Evolutionary conservation across 2,113 vertebrate genomes (phyloP).

Genomic region (Bombycilla garrulus): DNA sequence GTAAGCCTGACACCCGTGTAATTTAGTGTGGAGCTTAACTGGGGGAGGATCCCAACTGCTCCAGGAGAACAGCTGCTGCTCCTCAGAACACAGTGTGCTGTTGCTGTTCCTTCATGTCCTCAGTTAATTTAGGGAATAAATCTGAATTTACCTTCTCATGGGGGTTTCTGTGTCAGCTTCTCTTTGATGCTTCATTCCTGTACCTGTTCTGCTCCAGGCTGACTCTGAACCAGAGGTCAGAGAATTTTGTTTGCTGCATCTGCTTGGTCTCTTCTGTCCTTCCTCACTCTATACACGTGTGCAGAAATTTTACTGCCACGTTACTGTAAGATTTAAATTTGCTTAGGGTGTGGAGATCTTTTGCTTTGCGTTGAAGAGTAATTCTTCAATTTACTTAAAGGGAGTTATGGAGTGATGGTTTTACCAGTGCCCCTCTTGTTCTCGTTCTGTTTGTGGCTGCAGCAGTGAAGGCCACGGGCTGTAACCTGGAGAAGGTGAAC

Average conservation of each 20-base stretch:
- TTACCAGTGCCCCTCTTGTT: not conserved
- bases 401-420: rapidly evolving
- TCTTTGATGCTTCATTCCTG: not conserved
- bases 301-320: not conserved
- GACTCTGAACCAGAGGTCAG: not conserved
- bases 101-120: not conserved
- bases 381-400: not conserved
- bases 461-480: conserved; percentile 79
- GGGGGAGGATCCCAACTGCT: not conserved
- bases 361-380: not conserved
- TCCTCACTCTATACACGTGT: not conserved
- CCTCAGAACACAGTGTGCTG: rapidly evolving
- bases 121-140: not conserved
- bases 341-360: not conserved
- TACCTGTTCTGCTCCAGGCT: not conserved
- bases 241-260: not conserved
- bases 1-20: not conserved
- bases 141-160: not conserved
- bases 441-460: not conserved
- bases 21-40: not conserved
- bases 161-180: not conserved
- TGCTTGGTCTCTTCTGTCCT: not conserved
- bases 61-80: not conserved
- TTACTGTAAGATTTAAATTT: not conserved
- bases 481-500: conserved; percentile 82